Evolutionary conservation across 92 coral and sea anemone species (phyloP), one percentile per base, ranked within the genome.

Genomic region (Epizoanthus ramosus): DNA sequence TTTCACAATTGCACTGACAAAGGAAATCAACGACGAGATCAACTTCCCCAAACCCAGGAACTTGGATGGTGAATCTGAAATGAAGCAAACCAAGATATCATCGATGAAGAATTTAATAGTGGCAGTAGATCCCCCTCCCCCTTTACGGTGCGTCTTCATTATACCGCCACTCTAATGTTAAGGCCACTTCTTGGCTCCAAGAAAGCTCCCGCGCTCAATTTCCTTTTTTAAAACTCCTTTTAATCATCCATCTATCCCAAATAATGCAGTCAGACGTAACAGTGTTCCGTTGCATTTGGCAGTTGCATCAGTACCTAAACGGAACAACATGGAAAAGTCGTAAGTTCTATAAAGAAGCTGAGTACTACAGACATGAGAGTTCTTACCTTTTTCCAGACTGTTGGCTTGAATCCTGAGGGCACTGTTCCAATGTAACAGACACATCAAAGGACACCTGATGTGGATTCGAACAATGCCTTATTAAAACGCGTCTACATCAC

Each of bases 1-100:
- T 68, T 23, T 91, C 92, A 75, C 98, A 95, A 18, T 93, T 72
- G 72, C 98, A 95, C 65, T 84, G 70, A 71, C 98, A 95, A 17
- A 91, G 87, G 41, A 65, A 90, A 80, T 87, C 90, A 53, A 95
- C 45, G 52, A 90, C 90, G 35, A 95, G 66, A 70, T 85, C 91
- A 14, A 91, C 91, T 52, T 86, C 72, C 16, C 98, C 98, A 75
- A 95, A 95, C 37, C 97, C 98, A 19, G 98, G 93, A 17, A 91
- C 92, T 71, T 88, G 91, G 71, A 95, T 85, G 3, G 85, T 84
- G 45, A 95, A 89, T 23, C 98, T 95, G 43, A 57, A 82, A 73
- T 72, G 16, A 33, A 28, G 35, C 19, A 72, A 80, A 22, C 5
- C 28, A 71, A 12, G 14, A 23, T n/a, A 31, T 47, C 54, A 58